Percentiles rank a stretch among this genome's conserved stretches.
Evolutionary conservation across 1,140 invertebrate genomes (phyloP).

Genomic region (Amphibalanus amphitrite): DNA sequence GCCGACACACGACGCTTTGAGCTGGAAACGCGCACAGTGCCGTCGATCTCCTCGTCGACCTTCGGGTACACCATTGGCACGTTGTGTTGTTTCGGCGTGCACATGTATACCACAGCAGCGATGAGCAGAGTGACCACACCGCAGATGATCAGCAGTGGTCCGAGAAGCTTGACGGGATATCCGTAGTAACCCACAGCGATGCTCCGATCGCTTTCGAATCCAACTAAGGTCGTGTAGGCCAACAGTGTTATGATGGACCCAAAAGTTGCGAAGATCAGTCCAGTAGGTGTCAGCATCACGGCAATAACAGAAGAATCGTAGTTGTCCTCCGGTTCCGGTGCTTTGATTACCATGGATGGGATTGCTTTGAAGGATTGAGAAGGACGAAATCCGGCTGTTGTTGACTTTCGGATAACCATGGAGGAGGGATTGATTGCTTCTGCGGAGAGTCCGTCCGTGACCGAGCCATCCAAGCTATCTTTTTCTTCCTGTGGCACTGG

Average conservation of each 20-base stretch:
- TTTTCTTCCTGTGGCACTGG: not conserved
- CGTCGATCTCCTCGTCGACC: too few relatives aligned
- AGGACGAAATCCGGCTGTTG: not conserved
- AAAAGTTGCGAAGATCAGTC: not conserved
- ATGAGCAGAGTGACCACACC: too few relatives aligned
- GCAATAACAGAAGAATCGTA: not conserved
- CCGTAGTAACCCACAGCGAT: not conserved
- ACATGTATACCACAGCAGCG: too few relatives aligned
- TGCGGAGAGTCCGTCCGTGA: not conserved
- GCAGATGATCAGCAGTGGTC: not conserved
- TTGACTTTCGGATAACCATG: not conserved
- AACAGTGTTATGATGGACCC: not conserved
- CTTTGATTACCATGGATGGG: not conserved
- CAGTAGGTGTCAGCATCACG: not conserved
- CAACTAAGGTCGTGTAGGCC: not conserved
- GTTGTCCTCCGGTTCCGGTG: not conserved
- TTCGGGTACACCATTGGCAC: too few relatives aligned
- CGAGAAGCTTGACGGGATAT: not conserved
- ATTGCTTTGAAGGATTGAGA: not conserved
- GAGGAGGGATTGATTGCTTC: not conserved
- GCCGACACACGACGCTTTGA: too few relatives aligned
- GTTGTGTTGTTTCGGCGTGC: too few relatives aligned
- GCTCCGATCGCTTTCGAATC: not conserved
- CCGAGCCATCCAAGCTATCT: not conserved
- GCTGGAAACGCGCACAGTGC: too few relatives aligned